phyloP scores from a whole-genome alignment of 2,113 vertebrate genomes.

The Phrynosoma blainvillii region DNA sequence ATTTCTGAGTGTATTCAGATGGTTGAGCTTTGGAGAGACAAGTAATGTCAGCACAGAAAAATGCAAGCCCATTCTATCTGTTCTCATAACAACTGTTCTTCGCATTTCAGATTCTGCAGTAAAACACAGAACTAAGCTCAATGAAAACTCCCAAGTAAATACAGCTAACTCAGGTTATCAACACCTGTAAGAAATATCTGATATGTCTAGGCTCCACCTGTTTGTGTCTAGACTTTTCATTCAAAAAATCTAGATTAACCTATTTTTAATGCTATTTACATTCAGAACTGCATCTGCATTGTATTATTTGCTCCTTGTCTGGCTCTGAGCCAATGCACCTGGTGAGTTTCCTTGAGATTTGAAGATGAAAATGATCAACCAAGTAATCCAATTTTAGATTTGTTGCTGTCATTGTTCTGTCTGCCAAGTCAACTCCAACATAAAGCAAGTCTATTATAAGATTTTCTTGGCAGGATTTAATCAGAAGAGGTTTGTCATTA shows the following conservation, averaged over 20 bases:
- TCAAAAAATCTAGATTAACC: not conserved
- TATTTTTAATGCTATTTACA: constrained; percentile 5
- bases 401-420: too few relatives aligned
- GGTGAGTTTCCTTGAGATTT: not conserved
- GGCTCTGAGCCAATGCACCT: constrained; percentile 5
- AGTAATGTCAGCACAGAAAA: not conserved
- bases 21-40: not conserved
- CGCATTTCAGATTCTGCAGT: not conserved
- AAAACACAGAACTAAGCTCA: not conserved
- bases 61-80: not conserved
- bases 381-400: not conserved
- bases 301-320: not conserved
- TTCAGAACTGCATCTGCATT: not conserved
- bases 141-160: not conserved
- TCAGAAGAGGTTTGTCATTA: too few relatives aligned
- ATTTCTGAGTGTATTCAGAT: not conserved
- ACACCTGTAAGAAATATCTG: not conserved
- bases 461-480: too few relatives aligned
- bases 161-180: not conserved
- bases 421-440: too few relatives aligned
- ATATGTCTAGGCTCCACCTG: not conserved
- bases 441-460: too few relatives aligned
- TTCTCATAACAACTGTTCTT: not conserved
- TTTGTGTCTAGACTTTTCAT: not conserved
- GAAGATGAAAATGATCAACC: not conserved